Base-by-base conservation (phyloP, 2,888 invertebrate genomes). In the Drosophila neotestacea region DNA sequence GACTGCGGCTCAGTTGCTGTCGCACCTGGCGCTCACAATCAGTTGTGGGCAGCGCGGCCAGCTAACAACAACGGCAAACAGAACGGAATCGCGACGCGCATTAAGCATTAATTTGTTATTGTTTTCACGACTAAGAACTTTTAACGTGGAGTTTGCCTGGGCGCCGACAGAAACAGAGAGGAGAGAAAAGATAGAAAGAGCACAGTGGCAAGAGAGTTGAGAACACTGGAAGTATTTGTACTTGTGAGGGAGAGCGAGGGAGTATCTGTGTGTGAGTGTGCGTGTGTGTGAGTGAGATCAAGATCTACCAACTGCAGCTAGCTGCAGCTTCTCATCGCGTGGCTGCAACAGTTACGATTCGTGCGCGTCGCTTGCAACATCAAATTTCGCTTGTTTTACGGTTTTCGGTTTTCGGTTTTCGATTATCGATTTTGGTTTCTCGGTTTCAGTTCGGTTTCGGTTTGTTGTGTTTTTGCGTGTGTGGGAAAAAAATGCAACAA, bases 21-120 rank as follows among this genome's bases (percentile, higher is more conserved):
- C 72, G 80, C 84, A 88, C 88, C 85, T 84, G 84, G 88, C 80
- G 68, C 65, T 85, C 86, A 16, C 16, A 16, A 16, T 16, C 16
- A 88, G 84, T 88, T 81, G 88, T 73, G 76, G 70, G 72, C 76
- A 83, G 79, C 72, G 70, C 86, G 86, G 87, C 81, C 59, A 76
- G 44, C 84, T 76, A 68, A 73, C 80, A 82, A 83, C 84, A 86
- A 83, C 88, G 77, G 68, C 70, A 60, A 74, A 84, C 42, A 22
- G 61, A 78, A 77, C 66, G 56, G 58, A 69, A 51, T 30, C 74
- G 88, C 70, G 65, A 65, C 69, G 65, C 64, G 64, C 56, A 60
- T 67, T 50, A 41, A 58, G 46, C 41, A 62, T 67, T 62, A 22
- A 22, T 22, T 61, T 70, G 68, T 48, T 70, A 54, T 65, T 60